Percentiles rank a stretch among this genome's conserved stretches.
These are phyloP conservation scores for Lacanobia wlatinum DNA, from an alignment of 2,888 invertebrate species.

Conservation along the genomic window DNA sequence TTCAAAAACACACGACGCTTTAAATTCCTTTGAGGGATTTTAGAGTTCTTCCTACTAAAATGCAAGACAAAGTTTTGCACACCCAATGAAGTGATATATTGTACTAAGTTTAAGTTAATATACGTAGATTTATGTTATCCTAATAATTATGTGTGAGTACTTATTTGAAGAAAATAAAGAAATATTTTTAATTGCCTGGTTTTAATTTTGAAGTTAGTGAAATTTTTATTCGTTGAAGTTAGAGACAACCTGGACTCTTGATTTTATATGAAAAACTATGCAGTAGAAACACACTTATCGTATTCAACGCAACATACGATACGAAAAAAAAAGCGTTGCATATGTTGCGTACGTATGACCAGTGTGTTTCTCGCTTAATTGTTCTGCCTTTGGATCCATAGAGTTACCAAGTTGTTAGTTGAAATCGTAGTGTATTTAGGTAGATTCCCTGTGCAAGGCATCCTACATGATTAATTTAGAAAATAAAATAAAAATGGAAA, in stretches of 20 bases:
- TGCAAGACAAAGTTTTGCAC: conserved; percentile 49
- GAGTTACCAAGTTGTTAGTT: no score
- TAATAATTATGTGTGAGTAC: conserved; percentile 60
- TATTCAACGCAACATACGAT: no score
- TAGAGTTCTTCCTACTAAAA: conserved; percentile 1
- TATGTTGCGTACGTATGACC: no score
- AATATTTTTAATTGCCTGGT: conserved; percentile 45
- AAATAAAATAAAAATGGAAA: neutral
- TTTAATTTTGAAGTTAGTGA: neutral
- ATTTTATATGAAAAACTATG: no score
- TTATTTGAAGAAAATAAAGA: conserved; percentile 66
- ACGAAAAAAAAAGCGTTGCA: no score
- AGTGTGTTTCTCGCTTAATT: no score
- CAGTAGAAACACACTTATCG: no score
- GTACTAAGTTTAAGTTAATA: conserved; percentile 49
- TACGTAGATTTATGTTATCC: conserved; percentile 52
- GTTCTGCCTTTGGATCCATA: no score
- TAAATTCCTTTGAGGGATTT: neutral
- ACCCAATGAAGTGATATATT: conserved; percentile 58
- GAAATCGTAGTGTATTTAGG: neutral
- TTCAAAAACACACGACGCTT: neutral
- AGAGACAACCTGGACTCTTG: no score
- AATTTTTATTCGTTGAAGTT: no score
- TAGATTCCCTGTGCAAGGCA: no score
- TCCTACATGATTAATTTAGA: no score